Conservation (phyloP, 2,113 vertebrate species). For the Hippopotamus amphibius region DNA sequence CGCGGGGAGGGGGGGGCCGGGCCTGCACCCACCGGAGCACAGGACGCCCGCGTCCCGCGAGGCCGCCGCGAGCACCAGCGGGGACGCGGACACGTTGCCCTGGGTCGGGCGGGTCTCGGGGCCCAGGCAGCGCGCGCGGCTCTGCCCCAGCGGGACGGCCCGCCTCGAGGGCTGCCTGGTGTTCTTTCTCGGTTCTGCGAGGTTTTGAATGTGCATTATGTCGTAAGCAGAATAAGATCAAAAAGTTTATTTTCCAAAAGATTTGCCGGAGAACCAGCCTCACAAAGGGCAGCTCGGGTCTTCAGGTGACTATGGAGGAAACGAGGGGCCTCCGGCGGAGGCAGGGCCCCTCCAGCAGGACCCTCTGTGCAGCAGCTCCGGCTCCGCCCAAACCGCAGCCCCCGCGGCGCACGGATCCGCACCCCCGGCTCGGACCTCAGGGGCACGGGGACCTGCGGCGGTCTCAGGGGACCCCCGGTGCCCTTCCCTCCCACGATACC, state of each 20-base stretch:
- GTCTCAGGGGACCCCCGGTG: neutral
- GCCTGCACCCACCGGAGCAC: conserved; percentile 81
- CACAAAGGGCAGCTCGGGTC: neutral
- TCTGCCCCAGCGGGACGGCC: neutral
- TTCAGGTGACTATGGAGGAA: neutral
- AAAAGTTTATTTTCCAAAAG: neutral
- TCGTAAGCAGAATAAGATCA: neutral
- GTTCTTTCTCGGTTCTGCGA: neutral
- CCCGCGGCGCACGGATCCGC: accelerated
- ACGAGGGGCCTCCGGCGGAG: neutral
- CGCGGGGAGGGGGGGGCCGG: accelerated
- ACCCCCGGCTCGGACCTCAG: neutral
- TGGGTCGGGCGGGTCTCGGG: conserved; percentile 46
- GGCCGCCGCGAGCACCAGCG: neutral
- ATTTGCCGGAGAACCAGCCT: neutral
- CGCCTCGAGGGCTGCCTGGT: too few relatives aligned
- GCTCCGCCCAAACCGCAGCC: neutral
- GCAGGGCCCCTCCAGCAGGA: neutral
- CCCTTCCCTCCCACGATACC: neutral
- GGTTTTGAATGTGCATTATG: neutral
- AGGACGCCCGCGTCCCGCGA: conserved; percentile 73
- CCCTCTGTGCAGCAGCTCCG: neutral
- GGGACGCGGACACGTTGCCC: conserved; percentile 13
- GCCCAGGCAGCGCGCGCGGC: conserved; percentile 24
- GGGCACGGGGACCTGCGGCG: neutral